phyloP scores from a whole-genome alignment of 2,888 invertebrate species.

The Ectemnius cavifrons region DNA sequence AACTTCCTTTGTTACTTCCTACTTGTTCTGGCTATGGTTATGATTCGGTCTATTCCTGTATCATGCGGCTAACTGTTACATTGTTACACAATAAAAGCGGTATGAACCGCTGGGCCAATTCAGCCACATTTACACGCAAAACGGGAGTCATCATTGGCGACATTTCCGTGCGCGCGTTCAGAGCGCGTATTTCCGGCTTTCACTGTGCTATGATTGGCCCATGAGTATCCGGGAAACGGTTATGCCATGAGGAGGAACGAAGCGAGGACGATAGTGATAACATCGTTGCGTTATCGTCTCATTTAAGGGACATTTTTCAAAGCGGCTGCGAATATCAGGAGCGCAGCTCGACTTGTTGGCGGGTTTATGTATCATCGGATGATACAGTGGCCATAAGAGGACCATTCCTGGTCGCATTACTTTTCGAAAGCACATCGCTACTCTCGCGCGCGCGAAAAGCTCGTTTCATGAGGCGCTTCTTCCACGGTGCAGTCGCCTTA shows the following conservation, averaged over 20 bases:
- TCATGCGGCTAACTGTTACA: no score
- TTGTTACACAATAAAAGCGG: no score
- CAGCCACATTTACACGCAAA: no score
- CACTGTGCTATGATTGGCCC: conserved; percentile 9
- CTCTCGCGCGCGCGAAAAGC: conserved; percentile 33
- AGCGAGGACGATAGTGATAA: conserved; percentile 15
- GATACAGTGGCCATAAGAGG: conserved; percentile 44
- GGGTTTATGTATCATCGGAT: conserved; percentile 45
- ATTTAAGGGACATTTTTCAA: conserved; percentile 29
- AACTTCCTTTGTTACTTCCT: no score
- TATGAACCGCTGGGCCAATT: no score
- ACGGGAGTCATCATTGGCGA: no score
- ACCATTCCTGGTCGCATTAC: conserved; percentile 44
- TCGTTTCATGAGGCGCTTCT: conserved; percentile 35
- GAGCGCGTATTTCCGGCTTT: neutral
- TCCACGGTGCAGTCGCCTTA: conserved; percentile 26
- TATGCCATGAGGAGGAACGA: neutral
- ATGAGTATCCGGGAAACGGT: conserved; percentile 9
- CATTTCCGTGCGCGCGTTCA: no score
- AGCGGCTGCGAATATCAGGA: conserved; percentile 22
- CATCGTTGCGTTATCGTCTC: conserved; percentile 32
- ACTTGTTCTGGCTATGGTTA: no score
- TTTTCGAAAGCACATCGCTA: conserved; percentile 48
- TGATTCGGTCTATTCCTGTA: no score
- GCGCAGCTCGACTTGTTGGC: conserved; percentile 22